These are phyloP conservation scores for Euura saliciscinereae DNA, from an alignment of 1,140 invertebrate species.

Conservation along the genomic window DNA sequence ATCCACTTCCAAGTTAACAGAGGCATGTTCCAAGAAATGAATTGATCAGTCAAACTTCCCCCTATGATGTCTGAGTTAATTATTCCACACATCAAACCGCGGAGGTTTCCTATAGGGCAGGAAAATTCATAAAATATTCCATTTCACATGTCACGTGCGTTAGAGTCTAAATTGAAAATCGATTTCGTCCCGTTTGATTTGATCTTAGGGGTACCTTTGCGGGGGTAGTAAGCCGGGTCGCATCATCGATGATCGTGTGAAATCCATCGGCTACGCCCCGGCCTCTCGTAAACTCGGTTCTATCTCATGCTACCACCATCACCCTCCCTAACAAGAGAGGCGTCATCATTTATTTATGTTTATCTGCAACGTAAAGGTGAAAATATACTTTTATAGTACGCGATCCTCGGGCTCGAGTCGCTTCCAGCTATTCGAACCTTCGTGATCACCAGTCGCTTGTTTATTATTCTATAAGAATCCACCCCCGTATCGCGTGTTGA, in stretches of 20 bases:
- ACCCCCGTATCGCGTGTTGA: too few species aligned
- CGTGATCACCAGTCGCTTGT: not conserved
- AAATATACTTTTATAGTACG: not conserved
- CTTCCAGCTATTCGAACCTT: not conserved
- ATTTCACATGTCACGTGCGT: too few species aligned
- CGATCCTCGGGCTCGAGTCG: not conserved
- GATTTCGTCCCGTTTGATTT: too few species aligned
- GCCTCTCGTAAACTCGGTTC: not conserved
- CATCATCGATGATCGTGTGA: not conserved
- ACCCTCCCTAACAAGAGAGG: not conserved
- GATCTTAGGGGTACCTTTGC: too few species aligned
- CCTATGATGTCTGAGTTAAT: too few species aligned
- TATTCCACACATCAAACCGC: too few species aligned
- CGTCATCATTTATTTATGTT: constrained; percentile 5
- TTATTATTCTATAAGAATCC: too few species aligned
- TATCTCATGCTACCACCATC: not conserved
- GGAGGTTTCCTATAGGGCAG: too few species aligned
- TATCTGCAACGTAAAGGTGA: constrained; percentile 2
- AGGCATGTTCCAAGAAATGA: not conserved
- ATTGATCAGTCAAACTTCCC: not conserved
- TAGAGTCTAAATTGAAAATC: too few species aligned
- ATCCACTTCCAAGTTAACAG: not conserved
- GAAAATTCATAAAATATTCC: too few species aligned
- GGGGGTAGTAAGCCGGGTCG: not conserved
- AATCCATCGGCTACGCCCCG: constrained; percentile 1